Percentiles rank a stretch among this genome's conserved stretches.
Conservation (phyloP, 2,888 invertebrate genomes). For the Petrolisthes manimaculis region DNA sequence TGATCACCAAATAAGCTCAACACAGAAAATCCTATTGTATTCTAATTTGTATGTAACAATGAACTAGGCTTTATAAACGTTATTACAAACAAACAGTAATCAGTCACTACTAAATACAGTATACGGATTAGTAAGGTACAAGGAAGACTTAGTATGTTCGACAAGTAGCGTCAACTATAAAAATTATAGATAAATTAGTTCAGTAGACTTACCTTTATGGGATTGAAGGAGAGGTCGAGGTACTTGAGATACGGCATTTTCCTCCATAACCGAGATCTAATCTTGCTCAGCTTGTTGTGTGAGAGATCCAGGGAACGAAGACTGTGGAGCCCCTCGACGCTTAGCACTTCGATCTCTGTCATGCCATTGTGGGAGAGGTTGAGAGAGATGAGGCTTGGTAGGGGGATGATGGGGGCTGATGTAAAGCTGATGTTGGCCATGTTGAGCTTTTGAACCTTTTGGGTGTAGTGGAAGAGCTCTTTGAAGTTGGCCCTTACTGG, state of each 20-base stretch:
- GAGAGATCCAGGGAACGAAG: slow-evolving; percentile 82
- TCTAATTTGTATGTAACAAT: no score
- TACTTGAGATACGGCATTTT: slow-evolving; percentile 80
- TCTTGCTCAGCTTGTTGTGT: slow-evolving; percentile 80
- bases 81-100: no score
- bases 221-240: slow-evolving; percentile 86
- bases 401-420: slow-evolving; percentile 80
- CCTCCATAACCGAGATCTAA: slow-evolving; percentile 53
- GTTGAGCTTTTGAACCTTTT: slow-evolving; percentile 82
- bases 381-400: slow-evolving; percentile 82
- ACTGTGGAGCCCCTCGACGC: slow-evolving; percentile 73
- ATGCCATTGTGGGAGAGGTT: slow-evolving; percentile 86
- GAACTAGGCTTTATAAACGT: no score
- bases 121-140: no score
- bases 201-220: slow-evolving; percentile 74
- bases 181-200: no score
- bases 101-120: no score
- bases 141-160: no score
- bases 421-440: slow-evolving; percentile 83
- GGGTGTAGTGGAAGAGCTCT: slow-evolving; percentile 87
- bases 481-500: slow-evolving; percentile 86
- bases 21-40: no score
- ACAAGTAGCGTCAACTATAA: no score
- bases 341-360: slow-evolving; percentile 79
- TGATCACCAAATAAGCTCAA: no score